A percentile compares a stretch with the other conserved stretches of the same genome.
Conservation (phyloP, 1,140 invertebrate species). For the Pseudomyrmex concolor region DNA sequence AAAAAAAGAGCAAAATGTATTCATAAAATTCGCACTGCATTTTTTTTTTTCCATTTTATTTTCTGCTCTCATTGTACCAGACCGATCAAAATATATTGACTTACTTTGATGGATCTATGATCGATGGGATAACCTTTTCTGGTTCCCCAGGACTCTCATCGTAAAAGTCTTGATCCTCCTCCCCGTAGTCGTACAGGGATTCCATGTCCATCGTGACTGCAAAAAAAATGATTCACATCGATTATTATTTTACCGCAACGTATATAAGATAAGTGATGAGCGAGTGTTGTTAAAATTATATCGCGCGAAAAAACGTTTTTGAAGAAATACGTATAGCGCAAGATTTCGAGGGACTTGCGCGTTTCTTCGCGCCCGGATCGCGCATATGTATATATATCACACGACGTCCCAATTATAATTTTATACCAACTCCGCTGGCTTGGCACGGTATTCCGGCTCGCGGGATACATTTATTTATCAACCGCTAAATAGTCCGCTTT, state of each 20-base stretch:
- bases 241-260: not conserved
- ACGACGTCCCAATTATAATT: slow-evolving; percentile 58
- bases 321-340: not conserved
- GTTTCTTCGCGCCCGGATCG: slow-evolving; percentile 31
- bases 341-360: slow-evolving; percentile 23
- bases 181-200: slow-evolving; percentile 84
- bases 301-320: not conserved
- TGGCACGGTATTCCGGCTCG: slow-evolving; percentile 49
- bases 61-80: not conserved
- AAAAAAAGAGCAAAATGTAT: no score
- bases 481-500: slow-evolving; percentile 55
- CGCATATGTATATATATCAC: not conserved
- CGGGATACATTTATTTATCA: slow-evolving; percentile 59
- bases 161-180: slow-evolving; percentile 84
- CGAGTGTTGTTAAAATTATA: slow-evolving; percentile 7
- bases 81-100: slow-evolving; percentile 13
- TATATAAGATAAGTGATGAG: not conserved
- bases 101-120: slow-evolving; percentile 82
- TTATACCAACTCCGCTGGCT: slow-evolving; percentile 39
- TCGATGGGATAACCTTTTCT: slow-evolving; percentile 83
- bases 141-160: slow-evolving; percentile 80
- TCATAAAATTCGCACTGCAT: no score
- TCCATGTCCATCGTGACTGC: slow-evolving; percentile 83
- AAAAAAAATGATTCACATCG: slow-evolving; percentile 54
- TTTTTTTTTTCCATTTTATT: not conserved